phyloP scores from a whole-genome alignment of 2,888 invertebrate species.

The Eupithecia subumbrata region DNA sequence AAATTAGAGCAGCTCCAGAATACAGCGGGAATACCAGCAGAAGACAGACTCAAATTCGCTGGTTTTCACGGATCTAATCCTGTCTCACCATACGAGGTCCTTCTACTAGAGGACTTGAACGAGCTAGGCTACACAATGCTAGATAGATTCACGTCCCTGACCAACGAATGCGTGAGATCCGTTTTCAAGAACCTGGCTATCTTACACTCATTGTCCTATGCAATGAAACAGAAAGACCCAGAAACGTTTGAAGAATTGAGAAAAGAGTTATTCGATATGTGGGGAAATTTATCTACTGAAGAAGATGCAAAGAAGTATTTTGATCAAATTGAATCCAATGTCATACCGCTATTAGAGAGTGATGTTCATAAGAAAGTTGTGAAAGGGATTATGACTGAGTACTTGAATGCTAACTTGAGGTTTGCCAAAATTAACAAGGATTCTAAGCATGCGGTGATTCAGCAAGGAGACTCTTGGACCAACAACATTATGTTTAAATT shows the following conservation, averaged over 20 bases:
- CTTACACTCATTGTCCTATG: conserved; percentile 54
- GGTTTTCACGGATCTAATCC: conserved; percentile 51
- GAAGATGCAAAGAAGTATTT: conserved; percentile 23
- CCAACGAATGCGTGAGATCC: conserved; percentile 47
- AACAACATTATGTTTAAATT: conserved; percentile 59
- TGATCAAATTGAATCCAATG: conserved; percentile 27
- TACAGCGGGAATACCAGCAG: conserved; percentile 44
- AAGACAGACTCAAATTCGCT: conserved; percentile 51
- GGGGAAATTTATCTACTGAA: conserved; percentile 18
- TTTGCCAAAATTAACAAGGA: conserved; percentile 40
- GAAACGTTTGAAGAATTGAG: conserved; percentile 40
- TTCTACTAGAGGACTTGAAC: conserved; percentile 58
- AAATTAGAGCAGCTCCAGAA: conserved; percentile 50
- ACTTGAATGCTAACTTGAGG: conserved; percentile 20
- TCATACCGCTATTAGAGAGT: conserved; percentile 31
- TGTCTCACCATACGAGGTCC: conserved; percentile 53
- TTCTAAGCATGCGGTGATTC: conserved; percentile 49
- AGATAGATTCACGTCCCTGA: conserved; percentile 49
- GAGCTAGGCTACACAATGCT: conserved; percentile 46
- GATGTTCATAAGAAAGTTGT: conserved; percentile 37
- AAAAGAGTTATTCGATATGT: conserved; percentile 40
- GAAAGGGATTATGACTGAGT: conserved; percentile 23
- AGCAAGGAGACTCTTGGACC: conserved; percentile 58
- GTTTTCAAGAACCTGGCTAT: conserved; percentile 51
- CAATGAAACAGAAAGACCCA: conserved; percentile 50